Conservation (phyloP, 2,797 vertebrate genomes). For the Nannoperca australis region DNA sequence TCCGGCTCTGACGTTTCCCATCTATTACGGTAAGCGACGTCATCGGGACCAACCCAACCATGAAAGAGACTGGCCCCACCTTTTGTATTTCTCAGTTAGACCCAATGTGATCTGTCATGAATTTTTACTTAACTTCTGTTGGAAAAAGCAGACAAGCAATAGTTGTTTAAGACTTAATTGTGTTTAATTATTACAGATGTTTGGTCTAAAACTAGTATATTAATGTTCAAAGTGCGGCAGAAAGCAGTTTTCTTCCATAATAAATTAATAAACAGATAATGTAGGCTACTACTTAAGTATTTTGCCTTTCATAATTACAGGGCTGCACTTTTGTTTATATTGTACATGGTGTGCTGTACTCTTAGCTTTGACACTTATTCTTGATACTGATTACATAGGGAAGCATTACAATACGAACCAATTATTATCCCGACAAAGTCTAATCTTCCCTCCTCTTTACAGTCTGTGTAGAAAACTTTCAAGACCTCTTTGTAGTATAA, state of each 20-base stretch:
- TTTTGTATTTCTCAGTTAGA: background rate
- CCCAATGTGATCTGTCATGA: no score
- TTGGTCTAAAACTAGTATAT: background rate
- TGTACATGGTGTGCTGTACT: background rate
- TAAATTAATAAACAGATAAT: background rate
- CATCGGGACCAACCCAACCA: slow-evolving; percentile 49
- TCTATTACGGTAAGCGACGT: slow-evolving; percentile 75
- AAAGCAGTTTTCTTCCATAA: background rate
- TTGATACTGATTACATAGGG: background rate
- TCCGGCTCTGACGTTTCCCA: slow-evolving; percentile 54
- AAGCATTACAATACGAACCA: background rate
- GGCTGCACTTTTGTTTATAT: background rate
- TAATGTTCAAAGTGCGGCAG: background rate
- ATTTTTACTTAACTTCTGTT: background rate
- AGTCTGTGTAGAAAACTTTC: background rate
- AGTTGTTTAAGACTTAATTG: background rate
- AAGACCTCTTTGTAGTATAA: background rate
- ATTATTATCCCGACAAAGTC: background rate
- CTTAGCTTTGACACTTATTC: background rate
- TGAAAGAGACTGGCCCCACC: background rate
- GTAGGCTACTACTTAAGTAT: background rate
- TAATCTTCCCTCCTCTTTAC: background rate
- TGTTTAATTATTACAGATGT: background rate
- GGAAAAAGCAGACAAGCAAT: background rate
- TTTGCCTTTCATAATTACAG: background rate